Percentiles rank a stretch among this genome's conserved stretches.
These are phyloP conservation scores for Siphamia tubifer DNA, from an alignment of 2,113 vertebrate genomes.

Conservation along the genomic window DNA sequence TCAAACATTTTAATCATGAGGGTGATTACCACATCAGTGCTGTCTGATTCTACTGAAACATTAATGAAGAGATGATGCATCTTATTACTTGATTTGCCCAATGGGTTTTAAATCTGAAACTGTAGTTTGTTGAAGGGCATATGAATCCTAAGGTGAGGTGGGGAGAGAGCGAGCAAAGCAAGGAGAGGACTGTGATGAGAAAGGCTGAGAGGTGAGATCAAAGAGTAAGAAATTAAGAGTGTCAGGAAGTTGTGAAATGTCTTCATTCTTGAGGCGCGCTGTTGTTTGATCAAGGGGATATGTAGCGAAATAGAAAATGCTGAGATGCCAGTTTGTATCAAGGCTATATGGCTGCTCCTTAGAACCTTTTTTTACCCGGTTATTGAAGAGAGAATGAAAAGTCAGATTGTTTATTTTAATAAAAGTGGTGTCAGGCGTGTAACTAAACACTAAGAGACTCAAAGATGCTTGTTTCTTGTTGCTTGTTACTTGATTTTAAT, in stretches of 20 bases:
- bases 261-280: conserved; percentile 45
- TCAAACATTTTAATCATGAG: background rate
- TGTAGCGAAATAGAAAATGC: conserved; percentile 38
- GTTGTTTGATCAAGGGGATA: conserved; percentile 64
- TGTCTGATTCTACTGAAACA: conserved; percentile 13
- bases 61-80: conserved; percentile 1
- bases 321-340: conserved; percentile 40
- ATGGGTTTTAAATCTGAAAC: conserved; percentile 16
- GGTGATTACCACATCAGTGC: background rate
- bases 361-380: conserved; percentile 8
- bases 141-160: conserved; percentile 15
- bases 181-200: conserved; percentile 38
- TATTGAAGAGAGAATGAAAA: conserved; percentile 4
- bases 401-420: background rate
- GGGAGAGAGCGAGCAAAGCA: background rate
- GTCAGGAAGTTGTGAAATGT: conserved; percentile 46
- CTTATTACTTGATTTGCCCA: background rate
- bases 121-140: conserved; percentile 55
- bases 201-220: conserved; percentile 51
- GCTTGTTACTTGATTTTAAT: too few species aligned
- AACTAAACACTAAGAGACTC: too few species aligned
- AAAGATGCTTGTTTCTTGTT: background rate
- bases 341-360: background rate
- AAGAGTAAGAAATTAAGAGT: conserved; percentile 55
- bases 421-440: background rate